Evolutionary conservation across 2,888 invertebrate species (phyloP).

Genomic region (Diaperis boleti): DNA sequence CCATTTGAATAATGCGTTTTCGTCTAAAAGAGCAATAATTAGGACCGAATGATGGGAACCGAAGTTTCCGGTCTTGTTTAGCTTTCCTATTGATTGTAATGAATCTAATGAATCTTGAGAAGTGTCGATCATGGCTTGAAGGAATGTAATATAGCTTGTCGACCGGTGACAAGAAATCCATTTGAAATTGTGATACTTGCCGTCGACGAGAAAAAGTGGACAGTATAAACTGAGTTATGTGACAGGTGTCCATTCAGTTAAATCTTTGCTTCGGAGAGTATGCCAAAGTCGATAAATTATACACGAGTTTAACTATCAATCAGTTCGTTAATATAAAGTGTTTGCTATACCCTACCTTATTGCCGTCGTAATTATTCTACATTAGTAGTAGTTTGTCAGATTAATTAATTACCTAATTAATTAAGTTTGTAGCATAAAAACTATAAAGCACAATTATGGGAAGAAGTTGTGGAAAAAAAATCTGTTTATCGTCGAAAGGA

Average conservation of each 20-base stretch:
- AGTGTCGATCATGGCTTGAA: slow-evolving; percentile 14
- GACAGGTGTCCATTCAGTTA: slow-evolving; percentile 34
- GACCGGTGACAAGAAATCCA: slow-evolving; percentile 30
- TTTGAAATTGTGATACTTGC: slow-evolving; percentile 28
- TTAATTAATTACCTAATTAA: too few species aligned
- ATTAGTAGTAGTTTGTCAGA: too few species aligned
- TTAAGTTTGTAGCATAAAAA: too few species aligned
- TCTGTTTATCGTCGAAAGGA: too few species aligned
- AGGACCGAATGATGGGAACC: slow-evolving; percentile 21
- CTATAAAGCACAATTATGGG: too few species aligned
- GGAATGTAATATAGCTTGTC: slow-evolving; percentile 28
- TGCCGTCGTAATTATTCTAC: background rate
- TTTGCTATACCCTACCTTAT: slow-evolving; percentile 8
- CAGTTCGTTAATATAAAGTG: slow-evolving; percentile 19
- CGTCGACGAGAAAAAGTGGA: slow-evolving; percentile 27
- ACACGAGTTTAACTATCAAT: slow-evolving; percentile 28
- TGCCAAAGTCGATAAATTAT: slow-evolving; percentile 36
- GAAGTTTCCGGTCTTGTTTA: slow-evolving; percentile 21
- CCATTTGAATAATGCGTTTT: slow-evolving; percentile 35
- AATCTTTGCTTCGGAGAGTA: slow-evolving; percentile 22
- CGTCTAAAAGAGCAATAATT: slow-evolving; percentile 35
- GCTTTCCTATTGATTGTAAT: slow-evolving; percentile 13
- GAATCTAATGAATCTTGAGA: slow-evolving; percentile 16
- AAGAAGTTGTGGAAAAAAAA: too few species aligned
- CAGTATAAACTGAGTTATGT: slow-evolving; percentile 35